These are phyloP conservation scores for Sphenodon punctatus DNA, from an alignment of 2,797 vertebrate species.

Conservation along the genomic window DNA sequence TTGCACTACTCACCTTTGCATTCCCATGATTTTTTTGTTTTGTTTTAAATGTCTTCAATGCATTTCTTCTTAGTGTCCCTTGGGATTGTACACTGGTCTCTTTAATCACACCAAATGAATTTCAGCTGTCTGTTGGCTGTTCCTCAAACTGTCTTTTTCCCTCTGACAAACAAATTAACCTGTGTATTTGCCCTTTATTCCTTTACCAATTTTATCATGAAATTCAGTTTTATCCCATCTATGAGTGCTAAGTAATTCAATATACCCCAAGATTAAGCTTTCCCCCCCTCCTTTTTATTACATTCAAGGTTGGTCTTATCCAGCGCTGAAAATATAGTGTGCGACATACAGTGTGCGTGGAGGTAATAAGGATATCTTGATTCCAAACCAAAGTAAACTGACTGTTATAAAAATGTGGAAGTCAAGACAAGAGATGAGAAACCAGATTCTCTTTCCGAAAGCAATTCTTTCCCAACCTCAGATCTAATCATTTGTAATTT, in stretches of 20 bases:
- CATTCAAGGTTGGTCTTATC: conserved; percentile 15
- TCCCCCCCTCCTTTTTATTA: conserved; percentile 22
- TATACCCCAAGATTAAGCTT: background rate
- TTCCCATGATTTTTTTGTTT: too few relatives aligned
- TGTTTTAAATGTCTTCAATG: too few relatives aligned
- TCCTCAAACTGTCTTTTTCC: background rate
- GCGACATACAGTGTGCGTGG: conserved; percentile 16
- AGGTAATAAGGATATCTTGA: conserved; percentile 55
- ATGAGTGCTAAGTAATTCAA: conserved; percentile 13
- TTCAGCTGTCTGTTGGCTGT: background rate
- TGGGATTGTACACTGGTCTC: background rate
- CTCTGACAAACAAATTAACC: background rate
- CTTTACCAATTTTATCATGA: background rate
- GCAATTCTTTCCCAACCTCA: conserved; percentile 62
- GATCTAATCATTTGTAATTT: conserved; percentile 54
- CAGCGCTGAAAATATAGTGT: background rate
- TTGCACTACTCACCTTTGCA: too few relatives aligned
- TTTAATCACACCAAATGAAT: background rate
- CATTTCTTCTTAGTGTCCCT: background rate
- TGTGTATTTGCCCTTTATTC: background rate
- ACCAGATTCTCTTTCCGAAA: conserved; percentile 43
- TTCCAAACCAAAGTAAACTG: conserved; percentile 62
- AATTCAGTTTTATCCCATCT: background rate
- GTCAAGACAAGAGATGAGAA: conserved; percentile 33
- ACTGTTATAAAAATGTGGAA: conserved; percentile 45